Conservation (phyloP, 2,113 vertebrate genomes). For the Saimiri boliviensis region DNA sequence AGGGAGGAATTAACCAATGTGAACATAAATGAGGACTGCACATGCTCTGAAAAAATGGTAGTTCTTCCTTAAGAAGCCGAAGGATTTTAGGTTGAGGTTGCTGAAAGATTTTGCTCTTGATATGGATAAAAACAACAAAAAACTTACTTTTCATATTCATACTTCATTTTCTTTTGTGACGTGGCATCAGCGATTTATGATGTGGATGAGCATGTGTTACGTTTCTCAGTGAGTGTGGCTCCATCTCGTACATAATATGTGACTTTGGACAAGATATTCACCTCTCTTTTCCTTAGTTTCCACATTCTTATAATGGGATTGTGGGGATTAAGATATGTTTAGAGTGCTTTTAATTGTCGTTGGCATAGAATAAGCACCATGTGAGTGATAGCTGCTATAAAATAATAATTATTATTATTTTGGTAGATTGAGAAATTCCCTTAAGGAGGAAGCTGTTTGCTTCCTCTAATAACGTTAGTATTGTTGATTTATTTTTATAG, state of each 20-base stretch:
- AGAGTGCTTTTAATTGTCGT: not conserved
- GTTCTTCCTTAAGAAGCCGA: not conserved
- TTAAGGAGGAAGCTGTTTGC: not conserved
- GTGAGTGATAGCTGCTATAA: not conserved
- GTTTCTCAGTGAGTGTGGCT: not conserved
- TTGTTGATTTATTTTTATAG: not conserved
- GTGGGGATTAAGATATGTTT: not conserved
- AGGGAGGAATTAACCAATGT: not conserved
- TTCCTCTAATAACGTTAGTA: not conserved
- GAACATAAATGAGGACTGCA: not conserved
- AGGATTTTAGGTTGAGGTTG: not conserved
- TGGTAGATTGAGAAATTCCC: not conserved
- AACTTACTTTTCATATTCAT: not conserved
- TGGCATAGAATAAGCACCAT: not conserved
- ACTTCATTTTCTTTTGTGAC: slow-evolving; percentile 10
- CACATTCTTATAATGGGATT: not conserved
- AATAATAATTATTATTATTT: not conserved
- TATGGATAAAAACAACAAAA: not conserved
- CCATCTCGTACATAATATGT: not conserved
- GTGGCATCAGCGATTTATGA: not conserved
- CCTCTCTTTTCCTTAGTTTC: slow-evolving; percentile 1
- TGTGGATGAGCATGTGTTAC: not conserved
- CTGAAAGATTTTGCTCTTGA: not conserved
- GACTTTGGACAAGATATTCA: not conserved
- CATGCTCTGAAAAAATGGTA: not conserved